Evolutionary conservation across 2,113 vertebrate genomes (phyloP), one percentile per base, ranked within the genome.

Genomic region (Phainopepla nitens): DNA sequence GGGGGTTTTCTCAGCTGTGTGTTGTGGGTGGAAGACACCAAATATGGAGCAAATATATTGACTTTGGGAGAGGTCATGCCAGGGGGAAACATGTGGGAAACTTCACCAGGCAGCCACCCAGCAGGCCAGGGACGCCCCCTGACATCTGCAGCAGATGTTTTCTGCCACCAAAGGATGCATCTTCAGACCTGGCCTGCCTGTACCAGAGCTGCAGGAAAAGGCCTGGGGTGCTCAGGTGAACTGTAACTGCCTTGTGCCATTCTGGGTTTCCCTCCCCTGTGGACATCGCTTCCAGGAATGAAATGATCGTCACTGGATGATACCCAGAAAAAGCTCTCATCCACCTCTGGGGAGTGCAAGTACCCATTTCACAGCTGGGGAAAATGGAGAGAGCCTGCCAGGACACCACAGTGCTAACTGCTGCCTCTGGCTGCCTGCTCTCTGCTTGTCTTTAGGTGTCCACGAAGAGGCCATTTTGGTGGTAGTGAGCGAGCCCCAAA

Each of bases 71-170:
- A 50, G 29, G 13, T 53, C 23, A 15, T 31, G 51, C 5, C 2
- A 2, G 25, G 10, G 42, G 18, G 2, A 51, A 72, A 15, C 0
- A 0, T 10, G 41, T 14, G 1, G 39, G 39, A 39, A 39, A 39
- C 24, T 61, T 71, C 33, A 36, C 36, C 81, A 70, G 58, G 47
- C 29, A 79, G 51, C 39, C 42, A 17, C 10, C 39, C 45, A n/a
- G 21, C 0, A 1, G n/a, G 39, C 2, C 29, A 51, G 41, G 33
- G 58, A 35, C 53, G 50, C 7, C 8, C 44, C 29, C 39, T 78
- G 49, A 47, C 39, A 57, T 36, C 51, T 50, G 49, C 9, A 10
- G 77, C 56, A 21, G 25, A 28, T 49, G 60, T 45, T 76, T 76
- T 85, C 47, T 75, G 35, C 58, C 77, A 4, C 17, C n/a, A 53